Conservation (phyloP, 2,888 invertebrate genomes). For the Nudaria mundana region DNA sequence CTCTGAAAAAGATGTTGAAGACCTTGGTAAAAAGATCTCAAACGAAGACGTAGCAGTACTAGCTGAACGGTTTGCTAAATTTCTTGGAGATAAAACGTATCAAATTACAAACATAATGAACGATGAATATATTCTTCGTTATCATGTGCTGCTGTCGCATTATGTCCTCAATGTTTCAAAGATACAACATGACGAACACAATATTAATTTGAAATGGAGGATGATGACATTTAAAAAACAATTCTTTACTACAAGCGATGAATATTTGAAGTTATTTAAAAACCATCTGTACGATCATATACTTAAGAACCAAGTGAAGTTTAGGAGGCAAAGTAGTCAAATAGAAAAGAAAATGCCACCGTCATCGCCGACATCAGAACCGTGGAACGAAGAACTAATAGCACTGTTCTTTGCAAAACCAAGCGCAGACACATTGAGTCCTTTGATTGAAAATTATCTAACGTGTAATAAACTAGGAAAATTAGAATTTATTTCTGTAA, state of each 20-base stretch:
- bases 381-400: neutral
- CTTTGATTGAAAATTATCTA: slow-evolving; percentile 10
- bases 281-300: slow-evolving; percentile 9
- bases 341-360: neutral
- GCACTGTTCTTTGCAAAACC: slow-evolving; percentile 3
- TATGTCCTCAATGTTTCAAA: slow-evolving; percentile 11
- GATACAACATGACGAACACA: slow-evolving; percentile 1
- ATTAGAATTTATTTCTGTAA: neutral
- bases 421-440: neutral
- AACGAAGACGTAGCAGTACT: slow-evolving; percentile 7
- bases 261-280: slow-evolving; percentile 10
- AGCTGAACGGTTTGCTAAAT: slow-evolving; percentile 4
- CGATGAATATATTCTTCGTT: too few species aligned
- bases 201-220: slow-evolving; percentile 5
- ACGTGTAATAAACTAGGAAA: neutral
- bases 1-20: slow-evolving; percentile 8
- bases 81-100: too few species aligned
- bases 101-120: too few species aligned
- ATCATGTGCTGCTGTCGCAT: slow-evolving; percentile 14
- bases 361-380: neutral
- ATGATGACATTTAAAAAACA: slow-evolving; percentile 4
- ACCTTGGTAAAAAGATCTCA: slow-evolving; percentile 10
- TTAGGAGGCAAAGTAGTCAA: neutral
- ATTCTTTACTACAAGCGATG: slow-evolving; percentile 14
- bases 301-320: slow-evolving; percentile 1